Percentiles rank a stretch among this genome's conserved stretches.
These are phyloP conservation scores for Minunthozetes semirufus DNA, from an alignment of 2,888 invertebrate genomes.

Conservation along the genomic window DNA sequence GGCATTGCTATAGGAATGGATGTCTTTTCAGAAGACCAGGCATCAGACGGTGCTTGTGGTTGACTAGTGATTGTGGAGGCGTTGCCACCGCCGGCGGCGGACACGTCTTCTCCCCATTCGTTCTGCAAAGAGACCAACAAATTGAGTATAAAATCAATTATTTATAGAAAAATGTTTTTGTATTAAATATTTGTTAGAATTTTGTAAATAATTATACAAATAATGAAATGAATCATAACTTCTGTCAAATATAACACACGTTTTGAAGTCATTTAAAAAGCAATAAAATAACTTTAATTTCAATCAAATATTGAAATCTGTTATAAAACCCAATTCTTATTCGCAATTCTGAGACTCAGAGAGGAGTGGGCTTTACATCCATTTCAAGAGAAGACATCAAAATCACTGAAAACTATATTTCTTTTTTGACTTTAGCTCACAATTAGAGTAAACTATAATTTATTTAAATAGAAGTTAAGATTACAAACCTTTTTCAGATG, in stretches of 20 bases:
- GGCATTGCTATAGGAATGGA: conserved; percentile 42
- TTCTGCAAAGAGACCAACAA: not conserved
- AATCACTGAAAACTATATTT: too few relatives aligned
- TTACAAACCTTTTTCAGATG: conserved; percentile 8
- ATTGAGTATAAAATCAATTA: not conserved
- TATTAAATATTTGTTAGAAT: not conserved
- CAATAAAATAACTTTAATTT: too few relatives aligned
- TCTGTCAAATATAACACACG: not conserved
- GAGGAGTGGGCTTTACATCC: too few relatives aligned
- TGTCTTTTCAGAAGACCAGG: conserved; percentile 17
- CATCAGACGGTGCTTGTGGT: conserved; percentile 14
- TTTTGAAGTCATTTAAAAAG: not conserved
- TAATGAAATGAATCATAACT: not conserved
- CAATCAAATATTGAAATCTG: too few relatives aligned
- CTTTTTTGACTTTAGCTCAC: not conserved
- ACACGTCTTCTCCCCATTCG: conserved; percentile 17
- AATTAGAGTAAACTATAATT: not conserved
- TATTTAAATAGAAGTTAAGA: not conserved
- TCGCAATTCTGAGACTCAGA: too few relatives aligned
- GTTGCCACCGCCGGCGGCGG: not conserved
- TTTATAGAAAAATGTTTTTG: not conserved
- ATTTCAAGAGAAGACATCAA: too few relatives aligned
- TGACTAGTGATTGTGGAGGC: conserved; percentile 27
- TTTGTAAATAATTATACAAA: not conserved
- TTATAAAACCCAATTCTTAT: too few relatives aligned